phyloP scores from a whole-genome alignment of 2,113 vertebrate species.

The Eudorcas thomsonii region DNA sequence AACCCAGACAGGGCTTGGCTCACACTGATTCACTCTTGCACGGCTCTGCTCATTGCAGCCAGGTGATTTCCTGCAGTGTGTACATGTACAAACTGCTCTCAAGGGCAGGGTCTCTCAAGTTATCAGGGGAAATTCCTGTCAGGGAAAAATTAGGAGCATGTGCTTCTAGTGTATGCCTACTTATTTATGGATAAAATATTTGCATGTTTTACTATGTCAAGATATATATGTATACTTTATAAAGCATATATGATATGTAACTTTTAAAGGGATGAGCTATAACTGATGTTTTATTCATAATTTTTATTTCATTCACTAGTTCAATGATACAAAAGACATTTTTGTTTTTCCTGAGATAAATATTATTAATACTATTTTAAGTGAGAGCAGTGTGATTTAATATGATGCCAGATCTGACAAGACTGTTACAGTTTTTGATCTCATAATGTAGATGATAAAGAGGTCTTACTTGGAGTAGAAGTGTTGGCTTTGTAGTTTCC shows the following conservation, averaged over 20 bases:
- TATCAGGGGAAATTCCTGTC: background rate
- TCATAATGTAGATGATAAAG: background rate
- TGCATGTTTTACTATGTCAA: background rate
- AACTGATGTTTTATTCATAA: background rate
- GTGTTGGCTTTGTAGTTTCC: background rate
- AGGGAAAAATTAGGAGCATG: background rate
- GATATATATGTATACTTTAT: background rate
- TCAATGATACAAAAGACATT: background rate
- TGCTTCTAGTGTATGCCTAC: background rate
- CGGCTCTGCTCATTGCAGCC: background rate
- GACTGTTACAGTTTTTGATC: background rate
- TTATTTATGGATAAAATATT: background rate
- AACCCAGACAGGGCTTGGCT: conserved; percentile 34
- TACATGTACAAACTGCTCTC: background rate
- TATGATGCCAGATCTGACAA: background rate
- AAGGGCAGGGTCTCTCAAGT: background rate
- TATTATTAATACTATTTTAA: conserved; percentile 22
- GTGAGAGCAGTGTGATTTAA: background rate
- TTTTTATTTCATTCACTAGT: background rate
- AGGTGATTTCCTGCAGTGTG: conserved; percentile 3
- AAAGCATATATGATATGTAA: background rate
- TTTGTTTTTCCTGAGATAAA: background rate
- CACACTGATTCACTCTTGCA: background rate
- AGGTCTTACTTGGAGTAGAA: background rate
- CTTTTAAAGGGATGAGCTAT: background rate